Base-by-base conservation (phyloP, 2,797 vertebrate genomes). In the Limnodromus scolopaceus region DNA sequence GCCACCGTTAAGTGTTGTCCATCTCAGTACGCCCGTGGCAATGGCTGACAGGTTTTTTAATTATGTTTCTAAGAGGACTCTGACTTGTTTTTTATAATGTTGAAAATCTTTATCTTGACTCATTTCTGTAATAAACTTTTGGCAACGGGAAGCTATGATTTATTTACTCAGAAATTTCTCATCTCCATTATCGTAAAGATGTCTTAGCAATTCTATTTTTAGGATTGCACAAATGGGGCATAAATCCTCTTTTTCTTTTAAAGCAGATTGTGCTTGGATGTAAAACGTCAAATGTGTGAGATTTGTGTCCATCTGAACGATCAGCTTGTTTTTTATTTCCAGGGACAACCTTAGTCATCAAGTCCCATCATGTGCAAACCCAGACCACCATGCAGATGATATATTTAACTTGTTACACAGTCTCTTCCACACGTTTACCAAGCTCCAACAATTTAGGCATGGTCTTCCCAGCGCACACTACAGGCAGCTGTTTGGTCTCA, bases 91-190 rank as follows among this genome's bases (percentile, higher is more conserved):
- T 86, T 88, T 61, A 84, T 84, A 43, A 75, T n/a, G 74, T 82
- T 88, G 66, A 92, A 97, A 92, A 88, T 72, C 65, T 92, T 93
- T 88, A 75, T 91, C 84, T 85, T 58, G 65, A 84, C 66, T 93
- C 28, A 68, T 90, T 96, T 96, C 63, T 92, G 83, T 66, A 87
- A 94, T 84, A 96, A 96, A 94, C 38, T 77, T 95, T 61, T 84
- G 74, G 88, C 63, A 95, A 79, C 0, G 4, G 36, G 51, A 96
- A 94, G 32, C 74, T 87, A 16, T 88, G 92, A 94, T 87, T 86
- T 93, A 93, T 96, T 95, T 96, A 92, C 90, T 93, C 92, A 61
- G 82, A 89, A 86, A 94, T 75, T 86, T 90, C 83, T 92, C 93
- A 84, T 81, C 94, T 92, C 77, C 66, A 76, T 93, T 95, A 96